Evolutionary conservation across 1,140 invertebrate species (phyloP).

Genomic region (Sitobion miscanthi): DNA sequence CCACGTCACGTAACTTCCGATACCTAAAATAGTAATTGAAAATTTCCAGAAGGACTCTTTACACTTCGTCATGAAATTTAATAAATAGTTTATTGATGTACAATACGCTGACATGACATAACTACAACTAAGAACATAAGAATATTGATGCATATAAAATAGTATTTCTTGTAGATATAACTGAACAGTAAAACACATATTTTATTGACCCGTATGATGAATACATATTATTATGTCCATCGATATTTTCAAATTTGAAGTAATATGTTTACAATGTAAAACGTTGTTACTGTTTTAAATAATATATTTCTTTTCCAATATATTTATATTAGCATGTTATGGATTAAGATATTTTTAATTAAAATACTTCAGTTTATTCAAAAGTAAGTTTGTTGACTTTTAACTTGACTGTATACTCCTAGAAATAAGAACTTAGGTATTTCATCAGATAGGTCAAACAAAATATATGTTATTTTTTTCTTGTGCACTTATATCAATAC

Average conservation of each 20-base stretch:
- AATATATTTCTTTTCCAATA: neutral
- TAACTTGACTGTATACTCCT: neutral
- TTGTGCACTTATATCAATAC: neutral
- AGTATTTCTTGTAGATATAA: neutral
- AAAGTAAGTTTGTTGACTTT: neutral
- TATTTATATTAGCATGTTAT: neutral
- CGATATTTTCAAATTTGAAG: neutral
- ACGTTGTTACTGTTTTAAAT: neutral
- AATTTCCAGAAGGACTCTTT: neutral
- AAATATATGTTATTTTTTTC: neutral
- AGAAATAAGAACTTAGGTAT: neutral
- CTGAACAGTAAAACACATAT: neutral
- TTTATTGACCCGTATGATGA: neutral
- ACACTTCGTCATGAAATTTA: neutral
- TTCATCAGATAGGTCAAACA: neutral
- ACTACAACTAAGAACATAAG: neutral
- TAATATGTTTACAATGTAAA: neutral
- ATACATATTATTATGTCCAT: neutral
- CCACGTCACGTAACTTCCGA: too few species aligned
- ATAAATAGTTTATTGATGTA: neutral
- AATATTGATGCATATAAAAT: neutral
- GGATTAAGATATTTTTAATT: neutral
- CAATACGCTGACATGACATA: neutral
- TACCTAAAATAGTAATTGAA: neutral
- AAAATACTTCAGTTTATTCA: neutral